Evolutionary conservation across 1,140 invertebrate genomes (phyloP), one percentile per base, ranked within the genome.

Genomic region (Acromyrmex heyeri): DNA sequence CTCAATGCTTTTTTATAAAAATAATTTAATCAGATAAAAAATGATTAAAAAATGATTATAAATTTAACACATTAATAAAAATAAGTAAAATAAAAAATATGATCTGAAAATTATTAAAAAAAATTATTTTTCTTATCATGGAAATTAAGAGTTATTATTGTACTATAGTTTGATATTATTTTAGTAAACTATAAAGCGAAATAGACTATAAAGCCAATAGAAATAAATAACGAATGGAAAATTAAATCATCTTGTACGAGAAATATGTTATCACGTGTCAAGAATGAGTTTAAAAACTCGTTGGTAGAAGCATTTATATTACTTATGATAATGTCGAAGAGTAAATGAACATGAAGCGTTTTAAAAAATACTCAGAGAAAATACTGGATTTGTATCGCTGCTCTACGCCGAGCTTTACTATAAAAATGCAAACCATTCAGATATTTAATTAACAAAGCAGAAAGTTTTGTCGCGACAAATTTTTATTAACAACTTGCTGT

Each of bases 221-320:
- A 48, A 34, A 55, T 34, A 69, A 38, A 6, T 18, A 38, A 16
- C 5, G 30, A 16, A 24, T 1, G 27, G 14, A 50, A 65, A 59
- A 59, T 59, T 57, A 48, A 62, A 38, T 44, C 73, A 70, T 59
- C 1, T 8, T 53, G 10, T 2, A 16, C 16, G 48, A 34, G 7
- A 7, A 7, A 81, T 27, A 34, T 55, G 50, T 21, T 55, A 38
- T 38, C 18, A 21, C 10, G 34, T 30, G 14, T 30, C 79, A 55
- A 38, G 38, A 82, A 61, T 72, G 34, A 72, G 12, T 82, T 82
- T 61, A 59, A 61, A 82, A 82, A 59, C 34, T 81, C 78, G 16
- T 7, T 14, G 64, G 14, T 34, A 44, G 0, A 82, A 82, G 70
- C 70, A 48, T 82, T 82, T 82, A 48, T 38, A 82, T 72, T 82